Conservation (phyloP, 2,888 invertebrate species). For the Lepidochitona cinerea region DNA sequence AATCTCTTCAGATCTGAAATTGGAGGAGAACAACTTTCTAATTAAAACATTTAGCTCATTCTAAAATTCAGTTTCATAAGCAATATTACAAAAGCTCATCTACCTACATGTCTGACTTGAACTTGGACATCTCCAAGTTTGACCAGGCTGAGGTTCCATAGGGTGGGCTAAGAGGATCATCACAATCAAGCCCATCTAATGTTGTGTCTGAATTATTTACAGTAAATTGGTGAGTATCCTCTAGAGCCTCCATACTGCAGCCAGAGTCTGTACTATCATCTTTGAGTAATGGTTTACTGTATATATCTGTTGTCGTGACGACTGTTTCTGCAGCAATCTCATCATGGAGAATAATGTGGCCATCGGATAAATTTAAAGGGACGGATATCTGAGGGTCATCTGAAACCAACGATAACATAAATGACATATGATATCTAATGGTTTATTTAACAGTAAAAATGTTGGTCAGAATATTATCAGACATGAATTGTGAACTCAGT, state of each 20-base stretch:
- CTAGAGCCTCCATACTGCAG: neutral
- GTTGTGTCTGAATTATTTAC: neutral
- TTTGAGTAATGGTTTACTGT: neutral
- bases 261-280: neutral
- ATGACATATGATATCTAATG: too few species aligned
- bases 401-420: too few species aligned
- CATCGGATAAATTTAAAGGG: neutral
- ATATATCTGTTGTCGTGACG: constrained; percentile 11
- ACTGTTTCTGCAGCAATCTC: constrained; percentile 12
- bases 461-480: too few species aligned
- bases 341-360: neutral
- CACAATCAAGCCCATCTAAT: neutral
- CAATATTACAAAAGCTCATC: too few species aligned
- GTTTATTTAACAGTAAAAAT: too few species aligned
- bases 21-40: too few species aligned
- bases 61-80: too few species aligned
- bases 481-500: too few species aligned
- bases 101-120: neutral
- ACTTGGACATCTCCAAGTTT: neutral
- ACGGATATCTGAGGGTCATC: neutral
- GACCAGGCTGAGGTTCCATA: neutral
- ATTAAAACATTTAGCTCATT: too few species aligned
- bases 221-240: neutral
- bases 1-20: too few species aligned
- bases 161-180: neutral